Conservation (phyloP, 2,888 invertebrate genomes). For the Erebia epiphron region DNA sequence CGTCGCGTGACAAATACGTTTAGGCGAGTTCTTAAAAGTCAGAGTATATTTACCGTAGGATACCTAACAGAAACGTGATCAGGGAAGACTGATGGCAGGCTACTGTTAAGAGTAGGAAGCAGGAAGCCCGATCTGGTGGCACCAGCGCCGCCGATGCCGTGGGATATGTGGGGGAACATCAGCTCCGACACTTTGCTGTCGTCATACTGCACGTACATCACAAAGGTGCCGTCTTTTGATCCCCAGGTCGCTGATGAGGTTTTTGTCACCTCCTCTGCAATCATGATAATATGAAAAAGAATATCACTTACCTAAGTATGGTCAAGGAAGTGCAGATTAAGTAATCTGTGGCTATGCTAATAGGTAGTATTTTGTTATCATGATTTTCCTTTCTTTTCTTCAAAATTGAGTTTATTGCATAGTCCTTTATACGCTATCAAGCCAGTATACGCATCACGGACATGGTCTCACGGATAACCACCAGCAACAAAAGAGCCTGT, state of each 20-base stretch:
- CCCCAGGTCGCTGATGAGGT: constrained; percentile 94
- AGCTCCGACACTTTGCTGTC: constrained; percentile 90
- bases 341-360: no score
- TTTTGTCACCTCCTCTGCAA: constrained; percentile 93
- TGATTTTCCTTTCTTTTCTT: no score
- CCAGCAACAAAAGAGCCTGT: no score
- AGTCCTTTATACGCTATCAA: no score
- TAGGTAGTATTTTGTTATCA: no score
- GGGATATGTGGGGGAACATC: constrained; percentile 92
- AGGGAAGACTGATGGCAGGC: constrained; percentile 87
- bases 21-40: neutral
- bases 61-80: constrained; percentile 91
- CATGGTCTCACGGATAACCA: no score
- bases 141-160: constrained; percentile 84
- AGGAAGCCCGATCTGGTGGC: constrained; percentile 80
- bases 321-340: no score
- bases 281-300: neutral
- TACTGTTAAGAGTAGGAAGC: constrained; percentile 65
- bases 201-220: constrained; percentile 94
- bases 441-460: no score
- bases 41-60: constrained; percentile 85
- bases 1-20: no score
- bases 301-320: neutral
- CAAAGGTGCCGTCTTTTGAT: constrained; percentile 89
- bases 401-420: no score